Conservation (phyloP, 1,140 invertebrate genomes). For the Drosophila insularis region DNA sequence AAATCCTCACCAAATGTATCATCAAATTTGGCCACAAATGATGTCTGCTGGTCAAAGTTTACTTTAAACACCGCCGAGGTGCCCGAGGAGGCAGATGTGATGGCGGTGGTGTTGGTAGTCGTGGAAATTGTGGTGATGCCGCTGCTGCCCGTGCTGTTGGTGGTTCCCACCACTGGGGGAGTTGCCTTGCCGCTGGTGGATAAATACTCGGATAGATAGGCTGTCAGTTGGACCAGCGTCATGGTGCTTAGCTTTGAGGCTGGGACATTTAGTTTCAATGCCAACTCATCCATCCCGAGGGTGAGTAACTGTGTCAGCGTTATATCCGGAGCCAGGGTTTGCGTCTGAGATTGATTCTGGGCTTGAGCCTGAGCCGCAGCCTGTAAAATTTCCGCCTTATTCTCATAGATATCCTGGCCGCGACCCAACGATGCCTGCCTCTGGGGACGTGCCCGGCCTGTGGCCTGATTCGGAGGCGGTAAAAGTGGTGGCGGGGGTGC, state of each 20-base stretch:
- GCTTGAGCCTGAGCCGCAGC: constrained; percentile 58
- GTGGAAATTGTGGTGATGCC: constrained; percentile 52
- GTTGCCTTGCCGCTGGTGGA: constrained; percentile 64
- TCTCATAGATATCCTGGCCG: constrained; percentile 75
- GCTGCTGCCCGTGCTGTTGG: neutral
- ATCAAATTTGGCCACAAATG: constrained; percentile 84
- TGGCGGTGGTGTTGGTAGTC: neutral
- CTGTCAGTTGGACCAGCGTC: constrained; percentile 92
- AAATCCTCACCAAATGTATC: constrained; percentile 84
- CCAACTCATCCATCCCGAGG: constrained; percentile 90
- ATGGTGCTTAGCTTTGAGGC: constrained; percentile 90
- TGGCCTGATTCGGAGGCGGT: constrained; percentile 67
- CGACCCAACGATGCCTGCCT: constrained; percentile 61
- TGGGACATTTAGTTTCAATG: constrained; percentile 89
- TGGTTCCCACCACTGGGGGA: constrained; percentile 11
- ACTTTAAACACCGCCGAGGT: constrained; percentile 83
- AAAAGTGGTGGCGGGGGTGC: constrained; percentile 63
- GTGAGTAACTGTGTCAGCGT: constrained; percentile 91
- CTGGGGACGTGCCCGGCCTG: constrained; percentile 56
- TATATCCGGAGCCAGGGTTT: constrained; percentile 86
- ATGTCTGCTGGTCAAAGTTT: constrained; percentile 84
- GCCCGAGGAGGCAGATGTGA: neutral
- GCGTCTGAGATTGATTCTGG: neutral
- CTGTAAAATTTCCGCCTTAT: constrained; percentile 75
- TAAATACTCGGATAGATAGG: constrained; percentile 88